Conservation (phyloP, 2,113 vertebrate species). For the Argyrosomus japonicus region DNA sequence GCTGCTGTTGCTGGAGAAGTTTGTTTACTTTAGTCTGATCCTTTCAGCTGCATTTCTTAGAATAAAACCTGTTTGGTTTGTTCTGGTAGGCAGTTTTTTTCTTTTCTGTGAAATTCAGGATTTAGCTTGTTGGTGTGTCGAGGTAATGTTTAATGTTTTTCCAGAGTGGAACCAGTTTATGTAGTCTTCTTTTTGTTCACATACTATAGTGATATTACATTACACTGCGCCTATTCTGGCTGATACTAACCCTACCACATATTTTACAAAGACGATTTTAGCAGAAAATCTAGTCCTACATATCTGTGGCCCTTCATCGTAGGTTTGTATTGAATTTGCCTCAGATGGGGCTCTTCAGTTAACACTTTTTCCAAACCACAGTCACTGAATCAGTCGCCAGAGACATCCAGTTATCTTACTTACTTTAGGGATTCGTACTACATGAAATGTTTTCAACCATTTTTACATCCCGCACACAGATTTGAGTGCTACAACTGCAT, state of each 20-base stretch:
- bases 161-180: neutral
- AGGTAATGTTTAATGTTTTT: neutral
- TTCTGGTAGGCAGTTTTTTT: conserved; percentile 2
- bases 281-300: neutral
- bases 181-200: neutral
- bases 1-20: conserved; percentile 5
- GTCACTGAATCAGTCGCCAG: conserved; percentile 18
- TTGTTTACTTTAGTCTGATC: conserved; percentile 14
- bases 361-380: conserved; percentile 42
- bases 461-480: conserved; percentile 74
- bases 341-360: conserved; percentile 25
- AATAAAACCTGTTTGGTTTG: conserved; percentile 14
- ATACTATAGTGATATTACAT: neutral
- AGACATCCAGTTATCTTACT: conserved; percentile 42
- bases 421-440: conserved; percentile 46
- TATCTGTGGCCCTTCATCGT: neutral
- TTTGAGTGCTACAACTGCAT: conserved; percentile 80
- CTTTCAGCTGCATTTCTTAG: conserved; percentile 20
- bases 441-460: conserved; percentile 74
- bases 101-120: neutral
- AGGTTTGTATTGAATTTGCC: conserved; percentile 16
- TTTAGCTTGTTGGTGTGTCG: neutral
- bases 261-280: conserved; percentile 1
- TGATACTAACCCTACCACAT: neutral
- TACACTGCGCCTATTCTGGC: neutral